These are phyloP conservation scores for Drosophila navojoa DNA, from an alignment of 1,140 invertebrate species.

Conservation along the genomic window DNA sequence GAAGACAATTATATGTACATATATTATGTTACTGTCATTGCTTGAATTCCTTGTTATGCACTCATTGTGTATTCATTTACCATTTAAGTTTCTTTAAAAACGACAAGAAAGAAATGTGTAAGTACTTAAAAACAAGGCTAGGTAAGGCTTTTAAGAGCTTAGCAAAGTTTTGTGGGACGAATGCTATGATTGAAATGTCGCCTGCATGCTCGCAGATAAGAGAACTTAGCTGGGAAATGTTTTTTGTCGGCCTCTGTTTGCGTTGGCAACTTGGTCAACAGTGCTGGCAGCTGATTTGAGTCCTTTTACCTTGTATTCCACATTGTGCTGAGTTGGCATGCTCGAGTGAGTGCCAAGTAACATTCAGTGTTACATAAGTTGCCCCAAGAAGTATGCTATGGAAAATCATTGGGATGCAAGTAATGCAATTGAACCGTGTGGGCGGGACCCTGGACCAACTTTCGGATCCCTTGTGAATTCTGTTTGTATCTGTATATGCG, in stretches of 20 bases:
- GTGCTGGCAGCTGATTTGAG: slow-evolving; percentile 5
- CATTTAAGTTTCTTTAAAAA: background rate
- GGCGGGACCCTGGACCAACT: slow-evolving; percentile 2
- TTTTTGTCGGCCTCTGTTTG: slow-evolving; percentile 38
- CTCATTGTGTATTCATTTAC: background rate
- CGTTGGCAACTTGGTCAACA: slow-evolving; percentile 51
- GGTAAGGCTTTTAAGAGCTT: slow-evolving; percentile 14
- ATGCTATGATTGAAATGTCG: slow-evolving; percentile 19
- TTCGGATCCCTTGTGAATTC: slow-evolving; percentile 7
- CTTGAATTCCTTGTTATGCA: too few species aligned
- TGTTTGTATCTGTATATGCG: slow-evolving; percentile 2
- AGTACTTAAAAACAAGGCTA: background rate
- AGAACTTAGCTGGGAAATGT: slow-evolving; percentile 25
- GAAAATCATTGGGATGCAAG: slow-evolving; percentile 53
- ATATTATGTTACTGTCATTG: too few species aligned
- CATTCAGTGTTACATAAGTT: slow-evolving; percentile 53
- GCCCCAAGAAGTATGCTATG: slow-evolving; percentile 64
- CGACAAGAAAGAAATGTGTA: background rate
- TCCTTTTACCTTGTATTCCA: background rate
- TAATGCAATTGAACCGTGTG: slow-evolving; percentile 60
- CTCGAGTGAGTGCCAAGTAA: slow-evolving; percentile 1
- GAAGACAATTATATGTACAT: too few species aligned
- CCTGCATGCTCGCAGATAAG: slow-evolving; percentile 68
- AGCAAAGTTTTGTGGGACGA: slow-evolving; percentile 25
- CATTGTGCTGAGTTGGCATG: background rate